phyloP scores from a whole-genome alignment of 2,113 vertebrate genomes.

The Pheucticus melanocephalus region DNA sequence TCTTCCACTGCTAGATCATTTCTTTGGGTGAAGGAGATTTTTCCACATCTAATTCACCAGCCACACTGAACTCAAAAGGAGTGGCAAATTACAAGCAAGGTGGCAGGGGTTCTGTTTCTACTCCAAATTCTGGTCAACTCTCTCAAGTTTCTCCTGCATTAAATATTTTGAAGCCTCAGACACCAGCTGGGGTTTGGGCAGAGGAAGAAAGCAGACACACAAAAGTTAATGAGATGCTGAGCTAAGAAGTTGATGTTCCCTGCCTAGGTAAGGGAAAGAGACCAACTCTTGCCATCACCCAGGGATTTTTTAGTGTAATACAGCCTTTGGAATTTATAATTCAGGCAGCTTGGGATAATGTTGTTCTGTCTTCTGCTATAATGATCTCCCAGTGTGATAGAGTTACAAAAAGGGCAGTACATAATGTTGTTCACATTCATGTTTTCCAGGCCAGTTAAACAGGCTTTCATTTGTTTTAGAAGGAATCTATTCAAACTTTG shows the following conservation, averaged over 20 bases:
- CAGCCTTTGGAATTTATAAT: background rate
- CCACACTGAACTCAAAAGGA: background rate
- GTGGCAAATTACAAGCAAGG: background rate
- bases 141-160: background rate
- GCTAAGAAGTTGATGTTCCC: background rate
- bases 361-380: background rate
- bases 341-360: background rate
- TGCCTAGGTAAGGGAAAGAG: background rate
- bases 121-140: background rate
- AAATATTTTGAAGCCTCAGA: background rate
- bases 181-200: background rate
- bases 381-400: background rate
- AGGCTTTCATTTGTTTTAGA: conserved; percentile 31
- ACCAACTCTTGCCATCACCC: background rate
- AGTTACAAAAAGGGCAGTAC: background rate
- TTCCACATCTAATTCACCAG: background rate
- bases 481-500: conserved; percentile 13
- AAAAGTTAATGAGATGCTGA: conserved; percentile 9
- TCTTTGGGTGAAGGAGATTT: background rate
- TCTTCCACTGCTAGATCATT: background rate
- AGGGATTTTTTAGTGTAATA: background rate
- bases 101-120: background rate
- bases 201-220: background rate
- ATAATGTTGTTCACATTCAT: background rate
- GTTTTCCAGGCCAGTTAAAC: conserved; percentile 33